A percentile compares a stretch with the other conserved stretches of the same genome.
phyloP scores from a whole-genome alignment of 2,113 vertebrate genomes.

The Spea multiplicata region DNA sequence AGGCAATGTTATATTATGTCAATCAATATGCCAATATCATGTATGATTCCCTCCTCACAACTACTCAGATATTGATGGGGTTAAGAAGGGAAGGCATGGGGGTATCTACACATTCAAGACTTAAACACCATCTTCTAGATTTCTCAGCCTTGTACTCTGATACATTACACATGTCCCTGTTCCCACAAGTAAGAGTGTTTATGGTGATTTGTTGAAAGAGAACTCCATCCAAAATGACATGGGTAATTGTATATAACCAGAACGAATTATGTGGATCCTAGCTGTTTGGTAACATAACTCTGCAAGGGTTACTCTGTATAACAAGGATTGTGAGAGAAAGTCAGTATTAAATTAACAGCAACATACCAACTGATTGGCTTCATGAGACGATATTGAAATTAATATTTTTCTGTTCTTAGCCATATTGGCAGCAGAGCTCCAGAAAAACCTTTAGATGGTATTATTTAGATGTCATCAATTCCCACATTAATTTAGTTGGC shows the following conservation, averaged over 20 bases:
- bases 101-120: too few species aligned
- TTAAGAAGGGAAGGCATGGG: too few species aligned
- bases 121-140: neutral
- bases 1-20: too few species aligned
- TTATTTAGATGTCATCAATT: too few species aligned
- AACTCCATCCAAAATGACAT: neutral
- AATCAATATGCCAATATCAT: too few species aligned
- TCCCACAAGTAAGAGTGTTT: neutral
- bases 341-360: neutral
- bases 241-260: neutral
- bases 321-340: neutral
- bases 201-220: neutral
- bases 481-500: too few species aligned
- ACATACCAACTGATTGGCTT: neutral
- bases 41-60: too few species aligned
- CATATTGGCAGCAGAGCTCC: too few species aligned
- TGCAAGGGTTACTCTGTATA: neutral
- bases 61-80: too few species aligned
- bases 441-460: too few species aligned
- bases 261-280: neutral
- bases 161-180: neutral
- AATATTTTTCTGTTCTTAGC: too few species aligned
- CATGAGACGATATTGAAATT: constrained; percentile 17
- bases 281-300: neutral
- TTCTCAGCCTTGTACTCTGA: neutral